phyloP scores from a whole-genome alignment of 1,140 invertebrate genomes.

The Zaprionus africanus region DNA sequence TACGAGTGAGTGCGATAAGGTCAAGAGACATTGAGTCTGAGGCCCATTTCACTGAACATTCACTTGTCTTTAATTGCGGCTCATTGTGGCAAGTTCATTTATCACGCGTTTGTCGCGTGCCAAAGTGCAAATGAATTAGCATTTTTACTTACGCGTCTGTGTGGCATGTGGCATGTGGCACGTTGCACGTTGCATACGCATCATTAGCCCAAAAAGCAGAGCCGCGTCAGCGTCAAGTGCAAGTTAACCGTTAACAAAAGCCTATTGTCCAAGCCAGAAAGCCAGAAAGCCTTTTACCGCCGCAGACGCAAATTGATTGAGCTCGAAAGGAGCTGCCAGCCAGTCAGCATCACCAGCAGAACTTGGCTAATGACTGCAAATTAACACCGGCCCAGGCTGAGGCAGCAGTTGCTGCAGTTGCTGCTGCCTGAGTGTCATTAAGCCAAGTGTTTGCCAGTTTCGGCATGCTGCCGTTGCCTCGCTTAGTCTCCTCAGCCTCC shows the following conservation, averaged over 20 bases:
- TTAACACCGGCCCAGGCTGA: constrained; percentile 57
- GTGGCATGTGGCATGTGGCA: background rate
- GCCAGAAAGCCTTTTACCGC: constrained; percentile 62
- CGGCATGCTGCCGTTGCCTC: background rate
- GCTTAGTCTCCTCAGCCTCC: too few species aligned
- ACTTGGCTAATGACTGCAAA: constrained; percentile 77
- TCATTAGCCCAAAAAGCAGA: constrained; percentile 71
- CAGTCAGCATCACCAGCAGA: constrained; percentile 24
- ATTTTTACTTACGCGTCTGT: constrained; percentile 52
- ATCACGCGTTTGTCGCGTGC: constrained; percentile 47
- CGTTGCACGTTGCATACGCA: constrained; percentile 44
- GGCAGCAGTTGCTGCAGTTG: constrained; percentile 47
- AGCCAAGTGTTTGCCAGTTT: constrained; percentile 68
- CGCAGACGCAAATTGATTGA: constrained; percentile 77
- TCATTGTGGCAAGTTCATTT: constrained; percentile 25
- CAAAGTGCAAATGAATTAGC: constrained; percentile 79
- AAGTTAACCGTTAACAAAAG: constrained; percentile 77
- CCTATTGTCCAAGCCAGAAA: constrained; percentile 60
- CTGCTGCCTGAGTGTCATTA: constrained; percentile 67
- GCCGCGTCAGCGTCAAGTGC: constrained; percentile 60
- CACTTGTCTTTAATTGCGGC: constrained; percentile 53
- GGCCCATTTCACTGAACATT: constrained; percentile 59
- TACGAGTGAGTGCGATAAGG: constrained; percentile 27
- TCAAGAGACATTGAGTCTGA: background rate
- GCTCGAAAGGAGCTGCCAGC: constrained; percentile 12